Percentiles rank a stretch among this genome's conserved stretches.
phyloP scores from a whole-genome alignment of 2,888 invertebrate genomes.

The Polyommatus icarus region DNA sequence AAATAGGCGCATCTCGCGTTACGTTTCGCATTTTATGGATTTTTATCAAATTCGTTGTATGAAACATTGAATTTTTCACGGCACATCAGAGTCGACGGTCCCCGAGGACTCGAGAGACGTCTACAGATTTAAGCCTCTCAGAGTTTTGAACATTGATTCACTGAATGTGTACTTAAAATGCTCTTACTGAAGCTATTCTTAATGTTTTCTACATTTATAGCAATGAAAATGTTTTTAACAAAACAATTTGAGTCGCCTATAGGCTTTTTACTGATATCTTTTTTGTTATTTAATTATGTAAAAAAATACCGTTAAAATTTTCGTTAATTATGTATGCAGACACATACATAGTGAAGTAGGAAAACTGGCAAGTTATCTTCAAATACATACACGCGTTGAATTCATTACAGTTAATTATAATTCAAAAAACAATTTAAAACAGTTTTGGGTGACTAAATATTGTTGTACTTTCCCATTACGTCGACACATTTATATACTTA shows the following conservation, averaged over 20 bases:
- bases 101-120: slow-evolving; percentile 62
- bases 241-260: not conserved
- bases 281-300: too few relatives aligned
- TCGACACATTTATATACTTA: too few relatives aligned
- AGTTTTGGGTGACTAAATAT: too few relatives aligned
- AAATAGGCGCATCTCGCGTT: slow-evolving; percentile 37
- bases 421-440: too few relatives aligned
- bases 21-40: slow-evolving; percentile 46
- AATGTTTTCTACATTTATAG: not conserved
- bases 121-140: slow-evolving; percentile 61
- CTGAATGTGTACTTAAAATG: slow-evolving; percentile 29
- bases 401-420: not conserved
- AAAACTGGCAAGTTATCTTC: not conserved
- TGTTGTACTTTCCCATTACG: too few relatives aligned
- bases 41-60: slow-evolving; percentile 47
- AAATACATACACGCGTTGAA: not conserved
- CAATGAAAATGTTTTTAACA: not conserved
- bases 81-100: slow-evolving; percentile 51
- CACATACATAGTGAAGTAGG: too few relatives aligned
- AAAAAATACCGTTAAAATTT: too few relatives aligned
- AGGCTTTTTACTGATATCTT: not conserved
- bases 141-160: slow-evolving; percentile 36
- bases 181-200: slow-evolving; percentile 14
- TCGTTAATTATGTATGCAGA: too few relatives aligned
- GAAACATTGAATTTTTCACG: slow-evolving; percentile 67